These are phyloP conservation scores for Crypturellus tataupa DNA, from an alignment of 2,797 vertebrate species.

Conservation along the genomic window DNA sequence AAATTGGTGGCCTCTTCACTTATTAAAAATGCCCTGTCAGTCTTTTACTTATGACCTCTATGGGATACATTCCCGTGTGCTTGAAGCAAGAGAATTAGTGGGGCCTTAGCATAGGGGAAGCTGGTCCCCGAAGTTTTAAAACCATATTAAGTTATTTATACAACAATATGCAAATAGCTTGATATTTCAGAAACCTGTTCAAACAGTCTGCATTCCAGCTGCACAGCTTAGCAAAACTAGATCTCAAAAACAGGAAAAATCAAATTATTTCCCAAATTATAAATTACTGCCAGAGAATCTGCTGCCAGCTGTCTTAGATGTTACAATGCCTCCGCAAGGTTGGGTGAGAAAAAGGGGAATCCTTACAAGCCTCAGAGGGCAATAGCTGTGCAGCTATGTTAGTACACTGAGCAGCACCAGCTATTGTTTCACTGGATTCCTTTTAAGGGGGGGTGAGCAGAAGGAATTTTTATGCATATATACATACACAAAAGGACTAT, in stretches of 20 bases:
- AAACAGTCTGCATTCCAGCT: neutral
- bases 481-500: slow-evolving; percentile 36
- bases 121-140: neutral
- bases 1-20: neutral
- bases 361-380: slow-evolving; percentile 20
- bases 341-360: neutral
- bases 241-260: neutral
- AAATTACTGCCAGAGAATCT: neutral
- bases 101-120: neutral
- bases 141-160: neutral
- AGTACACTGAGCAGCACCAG: neutral
- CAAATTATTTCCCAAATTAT: neutral
- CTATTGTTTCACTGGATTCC: slow-evolving; percentile 49
- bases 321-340: neutral
- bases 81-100: neutral
- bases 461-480: slow-evolving; percentile 60
- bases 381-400: neutral
- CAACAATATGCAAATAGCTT: neutral
- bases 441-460: neutral
- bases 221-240: neutral
- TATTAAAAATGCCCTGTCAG: neutral
- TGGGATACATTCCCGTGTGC: neutral
- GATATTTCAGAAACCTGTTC: neutral
- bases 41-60: neutral
- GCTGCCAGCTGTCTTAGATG: neutral